A percentile compares a stretch with the other conserved stretches of the same genome.
Evolutionary conservation across 2,113 vertebrate species (phyloP).

Genomic region (Pampusana beccarii): DNA sequence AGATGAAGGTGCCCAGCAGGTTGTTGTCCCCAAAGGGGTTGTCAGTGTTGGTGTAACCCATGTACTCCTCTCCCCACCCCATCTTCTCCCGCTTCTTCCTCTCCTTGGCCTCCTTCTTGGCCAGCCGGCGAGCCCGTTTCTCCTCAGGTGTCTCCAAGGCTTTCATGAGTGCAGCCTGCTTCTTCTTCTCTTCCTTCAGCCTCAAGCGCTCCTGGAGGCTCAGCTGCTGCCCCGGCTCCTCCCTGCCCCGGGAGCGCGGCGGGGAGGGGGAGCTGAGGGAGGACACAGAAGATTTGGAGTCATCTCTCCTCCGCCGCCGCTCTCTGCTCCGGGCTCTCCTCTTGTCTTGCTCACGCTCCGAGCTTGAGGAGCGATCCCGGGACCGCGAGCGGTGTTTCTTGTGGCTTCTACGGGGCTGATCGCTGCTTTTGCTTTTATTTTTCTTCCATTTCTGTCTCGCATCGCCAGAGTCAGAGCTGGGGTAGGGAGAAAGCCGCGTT

Average conservation of each 20-base stretch:
- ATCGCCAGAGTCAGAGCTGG: slow-evolving; percentile 56
- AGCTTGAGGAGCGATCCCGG: slow-evolving; percentile 8
- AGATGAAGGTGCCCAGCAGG: slow-evolving; percentile 94
- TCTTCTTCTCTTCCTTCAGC: slow-evolving; percentile 76
- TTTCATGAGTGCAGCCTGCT: slow-evolving; percentile 89
- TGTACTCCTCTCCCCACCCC: slow-evolving; percentile 99
- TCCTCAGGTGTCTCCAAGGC: slow-evolving; percentile 95
- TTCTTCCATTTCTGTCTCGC: slow-evolving; percentile 61
- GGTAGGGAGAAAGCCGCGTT: fast-evolving
- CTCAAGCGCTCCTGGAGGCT: slow-evolving; percentile 74
- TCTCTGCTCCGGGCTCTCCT: slow-evolving; percentile 23
- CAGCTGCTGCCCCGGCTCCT: slow-evolving; percentile 58
- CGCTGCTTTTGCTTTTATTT: slow-evolving; percentile 52
- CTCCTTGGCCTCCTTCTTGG: slow-evolving; percentile 97
- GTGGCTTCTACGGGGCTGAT: slow-evolving; percentile 26
- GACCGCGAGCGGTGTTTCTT: neutral
- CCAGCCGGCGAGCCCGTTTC: slow-evolving; percentile 90
- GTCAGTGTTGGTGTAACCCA: slow-evolving; percentile 98
- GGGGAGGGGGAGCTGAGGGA: slow-evolving; percentile 70
- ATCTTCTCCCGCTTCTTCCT: slow-evolving; percentile 97
- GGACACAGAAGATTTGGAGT: slow-evolving; percentile 78
- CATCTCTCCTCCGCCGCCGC: neutral
- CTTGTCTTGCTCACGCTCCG: neutral
- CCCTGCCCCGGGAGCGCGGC: neutral
- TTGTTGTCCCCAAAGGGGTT: slow-evolving; percentile 99